Conservation (phyloP, 2,797 vertebrate species). For the Setipinna tenuifilis region DNA sequence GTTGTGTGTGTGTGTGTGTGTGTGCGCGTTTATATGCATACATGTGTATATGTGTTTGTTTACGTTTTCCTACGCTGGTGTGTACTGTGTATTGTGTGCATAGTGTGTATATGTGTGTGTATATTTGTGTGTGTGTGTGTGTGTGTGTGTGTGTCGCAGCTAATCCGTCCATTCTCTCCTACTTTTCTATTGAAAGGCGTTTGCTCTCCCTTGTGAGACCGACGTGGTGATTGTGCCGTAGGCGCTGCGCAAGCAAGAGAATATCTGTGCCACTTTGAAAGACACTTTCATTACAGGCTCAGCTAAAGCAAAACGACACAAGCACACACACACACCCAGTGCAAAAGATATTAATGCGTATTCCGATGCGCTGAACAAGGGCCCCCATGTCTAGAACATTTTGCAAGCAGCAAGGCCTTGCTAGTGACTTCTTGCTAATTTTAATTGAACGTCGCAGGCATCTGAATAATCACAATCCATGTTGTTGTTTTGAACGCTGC, state of each 20-base stretch:
- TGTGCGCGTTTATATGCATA: neutral
- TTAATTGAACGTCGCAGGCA: neutral
- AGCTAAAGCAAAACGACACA: neutral
- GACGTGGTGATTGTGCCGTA: neutral
- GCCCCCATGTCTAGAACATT: too few species aligned
- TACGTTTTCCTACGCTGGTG: too few species aligned
- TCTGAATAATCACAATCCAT: neutral
- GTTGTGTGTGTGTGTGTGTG: constrained; percentile 28
- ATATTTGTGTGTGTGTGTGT: constrained; percentile 5
- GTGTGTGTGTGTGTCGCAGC: neutral
- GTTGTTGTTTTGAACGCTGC: constrained; percentile 1
- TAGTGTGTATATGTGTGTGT: constrained; percentile 38
- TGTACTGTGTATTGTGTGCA: neutral
- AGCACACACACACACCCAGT: neutral
- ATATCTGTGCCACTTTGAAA: constrained; percentile 18
- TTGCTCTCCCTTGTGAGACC: neutral
- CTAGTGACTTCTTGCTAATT: neutral
- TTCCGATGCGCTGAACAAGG: too few species aligned
- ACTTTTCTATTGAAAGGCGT: neutral
- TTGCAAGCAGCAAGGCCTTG: too few species aligned
- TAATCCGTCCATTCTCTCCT: constrained; percentile 17
- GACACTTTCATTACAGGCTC: neutral
- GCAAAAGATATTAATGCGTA: too few species aligned
- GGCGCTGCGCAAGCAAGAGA: neutral
- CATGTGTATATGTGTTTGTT: constrained; percentile 29